phyloP scores from a whole-genome alignment of 2,797 vertebrate genomes.

The Rallus crepitans region DNA sequence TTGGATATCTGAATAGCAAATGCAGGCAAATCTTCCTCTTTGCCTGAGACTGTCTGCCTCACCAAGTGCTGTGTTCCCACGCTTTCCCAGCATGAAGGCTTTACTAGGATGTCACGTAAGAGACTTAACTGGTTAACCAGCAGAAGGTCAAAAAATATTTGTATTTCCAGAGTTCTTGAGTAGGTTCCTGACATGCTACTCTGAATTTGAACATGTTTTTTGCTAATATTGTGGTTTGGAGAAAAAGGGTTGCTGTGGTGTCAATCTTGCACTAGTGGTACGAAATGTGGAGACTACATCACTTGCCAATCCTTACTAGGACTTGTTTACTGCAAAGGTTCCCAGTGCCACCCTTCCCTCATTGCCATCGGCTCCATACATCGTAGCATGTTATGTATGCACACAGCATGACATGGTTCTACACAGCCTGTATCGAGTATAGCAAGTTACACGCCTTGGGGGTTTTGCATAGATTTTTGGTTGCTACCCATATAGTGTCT shows the following conservation, averaged over 20 bases:
- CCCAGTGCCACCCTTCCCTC: neutral
- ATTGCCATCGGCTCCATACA: neutral
- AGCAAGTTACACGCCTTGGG: neutral
- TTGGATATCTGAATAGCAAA: neutral
- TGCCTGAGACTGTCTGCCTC: neutral
- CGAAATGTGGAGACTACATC: neutral
- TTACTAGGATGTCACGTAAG: neutral
- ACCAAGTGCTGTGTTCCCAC: neutral
- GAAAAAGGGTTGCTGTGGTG: neutral
- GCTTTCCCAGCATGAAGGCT: neutral
- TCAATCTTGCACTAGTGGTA: neutral
- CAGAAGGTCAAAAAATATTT: neutral
- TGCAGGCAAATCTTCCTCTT: neutral
- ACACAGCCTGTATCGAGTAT: accelerated
- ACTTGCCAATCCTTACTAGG: neutral
- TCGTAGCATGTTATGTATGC: neutral
- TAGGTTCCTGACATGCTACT: neutral
- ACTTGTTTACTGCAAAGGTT: neutral
- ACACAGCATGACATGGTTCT: neutral
- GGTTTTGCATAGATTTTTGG: neutral
- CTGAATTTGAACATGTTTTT: neutral
- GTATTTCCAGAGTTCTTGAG: neutral
- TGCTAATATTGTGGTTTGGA: neutral
- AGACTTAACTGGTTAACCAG: neutral
- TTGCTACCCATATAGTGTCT: neutral